Conservation (phyloP, 2,113 vertebrate species). For the Deroptyus accipitrinus region DNA sequence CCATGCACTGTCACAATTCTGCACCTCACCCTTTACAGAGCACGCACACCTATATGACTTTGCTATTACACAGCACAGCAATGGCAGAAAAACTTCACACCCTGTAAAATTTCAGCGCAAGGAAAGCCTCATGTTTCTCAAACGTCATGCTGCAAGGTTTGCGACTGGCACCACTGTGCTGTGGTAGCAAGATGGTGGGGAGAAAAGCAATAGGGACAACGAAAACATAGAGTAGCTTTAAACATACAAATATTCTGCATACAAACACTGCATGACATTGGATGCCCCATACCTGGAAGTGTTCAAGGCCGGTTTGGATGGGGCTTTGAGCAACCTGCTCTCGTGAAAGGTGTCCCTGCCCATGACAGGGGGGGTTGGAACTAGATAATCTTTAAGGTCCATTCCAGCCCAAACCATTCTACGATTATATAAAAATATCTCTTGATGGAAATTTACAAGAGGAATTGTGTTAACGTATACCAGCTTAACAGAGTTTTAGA, state of each 20-base stretch:
- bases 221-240: neutral
- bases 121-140: neutral
- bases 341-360: neutral
- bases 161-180: rapidly evolving
- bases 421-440: neutral
- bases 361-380: neutral
- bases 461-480: neutral
- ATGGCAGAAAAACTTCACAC: neutral
- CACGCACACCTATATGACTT: rapidly evolving
- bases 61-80: neutral
- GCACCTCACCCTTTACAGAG: neutral
- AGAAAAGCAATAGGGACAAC: neutral
- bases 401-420: neutral
- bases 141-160: neutral
- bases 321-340: neutral
- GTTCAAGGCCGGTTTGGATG: neutral
- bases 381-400: neutral
- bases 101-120: rapidly evolving
- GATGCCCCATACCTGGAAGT: neutral
- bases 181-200: rapidly evolving
- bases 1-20: rapidly evolving
- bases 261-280: neutral
- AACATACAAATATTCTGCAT: neutral
- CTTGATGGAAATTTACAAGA: neutral
- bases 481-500: rapidly evolving